Evolutionary conservation across 1,140 invertebrate species (phyloP).

Genomic region (Coenobita brevimanus): DNA sequence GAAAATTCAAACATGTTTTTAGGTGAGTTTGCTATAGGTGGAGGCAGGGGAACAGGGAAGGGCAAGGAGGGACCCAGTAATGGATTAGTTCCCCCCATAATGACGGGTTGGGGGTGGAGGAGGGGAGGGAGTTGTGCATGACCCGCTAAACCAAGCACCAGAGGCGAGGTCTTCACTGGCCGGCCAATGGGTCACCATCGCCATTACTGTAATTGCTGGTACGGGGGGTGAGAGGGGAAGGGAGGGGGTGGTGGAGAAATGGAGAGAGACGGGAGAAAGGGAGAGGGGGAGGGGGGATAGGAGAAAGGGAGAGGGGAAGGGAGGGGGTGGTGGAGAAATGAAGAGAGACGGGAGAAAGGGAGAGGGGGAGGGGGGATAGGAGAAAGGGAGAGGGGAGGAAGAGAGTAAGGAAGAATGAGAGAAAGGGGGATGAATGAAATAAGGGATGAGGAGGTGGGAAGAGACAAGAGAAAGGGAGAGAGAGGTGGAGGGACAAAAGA

Average conservation of each 20-base stretch:
- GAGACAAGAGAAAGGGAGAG: not conserved
- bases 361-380: not conserved
- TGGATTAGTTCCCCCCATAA: too few relatives aligned
- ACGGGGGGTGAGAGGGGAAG: not conserved
- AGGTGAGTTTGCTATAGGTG: too few relatives aligned
- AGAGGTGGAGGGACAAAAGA: not conserved
- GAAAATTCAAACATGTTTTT: too few relatives aligned
- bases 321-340: not conserved
- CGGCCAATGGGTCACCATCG: too few relatives aligned
- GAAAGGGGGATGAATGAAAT: not conserved
- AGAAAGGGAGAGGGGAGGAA: not conserved
- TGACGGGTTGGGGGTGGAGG: not conserved
- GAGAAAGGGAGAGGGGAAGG: constrained; percentile 9
- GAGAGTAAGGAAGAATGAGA: not conserved
- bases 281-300: not conserved
- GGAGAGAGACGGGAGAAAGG: not conserved
- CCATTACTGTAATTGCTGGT: too few relatives aligned
- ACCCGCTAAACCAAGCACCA: too few relatives aligned
- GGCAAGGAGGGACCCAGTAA: too few relatives aligned
- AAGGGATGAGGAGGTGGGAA: not conserved
- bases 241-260: not conserved
- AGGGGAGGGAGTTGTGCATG: not conserved
- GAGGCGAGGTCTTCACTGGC: too few relatives aligned
- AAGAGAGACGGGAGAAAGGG: not conserved
- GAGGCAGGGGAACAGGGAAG: too few relatives aligned